A percentile compares a stretch with the other conserved stretches of the same genome.
Conservation (phyloP, 92 coral and sea anemone genomes). For the Zoanthus sansibaricus region DNA sequence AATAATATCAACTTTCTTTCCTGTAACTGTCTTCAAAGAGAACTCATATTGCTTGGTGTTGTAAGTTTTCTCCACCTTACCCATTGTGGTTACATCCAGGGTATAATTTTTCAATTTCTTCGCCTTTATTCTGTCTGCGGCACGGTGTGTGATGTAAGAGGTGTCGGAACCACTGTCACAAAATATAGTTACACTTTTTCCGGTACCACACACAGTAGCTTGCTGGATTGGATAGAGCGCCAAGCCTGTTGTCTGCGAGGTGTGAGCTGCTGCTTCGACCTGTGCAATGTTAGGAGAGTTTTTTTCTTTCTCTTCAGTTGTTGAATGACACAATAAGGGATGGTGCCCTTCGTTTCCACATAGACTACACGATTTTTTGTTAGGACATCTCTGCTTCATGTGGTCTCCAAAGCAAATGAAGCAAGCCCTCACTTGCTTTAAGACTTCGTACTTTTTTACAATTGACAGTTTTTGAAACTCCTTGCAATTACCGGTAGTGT, state of each 20-base stretch:
- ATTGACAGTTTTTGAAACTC: conserved; percentile 66
- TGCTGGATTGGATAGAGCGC: conserved; percentile 76
- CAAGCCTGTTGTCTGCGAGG: conserved; percentile 51
- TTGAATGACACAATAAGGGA: conserved; percentile 57
- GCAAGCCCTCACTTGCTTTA: conserved; percentile 74
- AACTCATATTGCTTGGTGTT: conserved; percentile 66
- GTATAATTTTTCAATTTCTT: conserved; percentile 47
- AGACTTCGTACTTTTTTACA: conserved; percentile 62
- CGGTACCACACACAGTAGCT: conserved; percentile 68
- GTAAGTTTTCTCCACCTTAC: conserved; percentile 62
- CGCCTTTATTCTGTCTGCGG: conserved; percentile 71
- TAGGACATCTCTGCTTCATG: conserved; percentile 58
- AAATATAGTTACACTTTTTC: conserved; percentile 65
- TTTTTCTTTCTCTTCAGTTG: conserved; percentile 26
- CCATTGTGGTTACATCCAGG: conserved; percentile 78
- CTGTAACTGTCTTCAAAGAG: conserved; percentile 52
- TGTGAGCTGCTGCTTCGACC: conserved; percentile 50
- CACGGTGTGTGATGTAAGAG: conserved; percentile 73
- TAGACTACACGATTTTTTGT: conserved; percentile 51
- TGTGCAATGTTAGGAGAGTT: conserved; percentile 28
- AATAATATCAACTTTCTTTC: conserved; percentile 57
- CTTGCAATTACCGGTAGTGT: conserved; percentile 68
- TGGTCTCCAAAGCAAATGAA: conserved; percentile 74
- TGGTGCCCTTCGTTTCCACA: conserved; percentile 75
- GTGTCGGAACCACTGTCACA: conserved; percentile 76